A percentile compares a stretch with the other conserved stretches of the same genome.
These are phyloP conservation scores for Heliconius hortense DNA, from an alignment of 2,888 invertebrate species.

Conservation along the genomic window DNA sequence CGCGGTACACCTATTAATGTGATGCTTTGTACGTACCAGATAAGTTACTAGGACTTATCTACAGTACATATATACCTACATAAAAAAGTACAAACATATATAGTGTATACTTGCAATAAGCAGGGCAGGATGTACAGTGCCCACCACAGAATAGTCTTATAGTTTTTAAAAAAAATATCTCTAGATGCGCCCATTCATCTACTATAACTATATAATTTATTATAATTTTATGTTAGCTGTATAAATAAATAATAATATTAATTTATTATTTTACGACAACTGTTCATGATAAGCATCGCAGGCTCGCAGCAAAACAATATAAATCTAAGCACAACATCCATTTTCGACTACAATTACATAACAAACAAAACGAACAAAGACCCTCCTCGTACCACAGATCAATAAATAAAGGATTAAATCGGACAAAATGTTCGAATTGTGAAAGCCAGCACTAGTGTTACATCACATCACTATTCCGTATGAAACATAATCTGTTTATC, in stretches of 20 bases:
- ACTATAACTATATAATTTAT: too few species aligned
- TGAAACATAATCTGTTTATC: conserved; percentile 33
- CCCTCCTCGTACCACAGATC: background rate
- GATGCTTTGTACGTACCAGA: background rate
- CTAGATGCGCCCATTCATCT: too few species aligned
- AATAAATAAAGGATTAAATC: conserved; percentile 11
- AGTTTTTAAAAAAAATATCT: too few species aligned
- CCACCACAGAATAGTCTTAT: too few species aligned
- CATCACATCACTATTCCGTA: conserved; percentile 25
- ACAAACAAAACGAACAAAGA: background rate
- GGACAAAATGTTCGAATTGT: conserved; percentile 8
- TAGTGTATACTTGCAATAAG: background rate
- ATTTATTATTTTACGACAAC: background rate
- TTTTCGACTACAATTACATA: background rate
- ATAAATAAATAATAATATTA: too few species aligned
- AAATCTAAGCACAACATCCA: background rate
- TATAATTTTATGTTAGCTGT: too few species aligned
- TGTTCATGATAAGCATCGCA: background rate
- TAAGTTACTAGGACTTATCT: background rate
- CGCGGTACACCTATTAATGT: background rate
- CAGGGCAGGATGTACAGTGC: too few species aligned
- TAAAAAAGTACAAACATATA: background rate
- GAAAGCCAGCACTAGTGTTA: conserved; percentile 24
- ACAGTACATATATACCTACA: background rate
- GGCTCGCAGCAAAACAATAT: background rate